Conservation (phyloP, 2,113 vertebrate genomes). For the Callionymus lyra region DNA sequence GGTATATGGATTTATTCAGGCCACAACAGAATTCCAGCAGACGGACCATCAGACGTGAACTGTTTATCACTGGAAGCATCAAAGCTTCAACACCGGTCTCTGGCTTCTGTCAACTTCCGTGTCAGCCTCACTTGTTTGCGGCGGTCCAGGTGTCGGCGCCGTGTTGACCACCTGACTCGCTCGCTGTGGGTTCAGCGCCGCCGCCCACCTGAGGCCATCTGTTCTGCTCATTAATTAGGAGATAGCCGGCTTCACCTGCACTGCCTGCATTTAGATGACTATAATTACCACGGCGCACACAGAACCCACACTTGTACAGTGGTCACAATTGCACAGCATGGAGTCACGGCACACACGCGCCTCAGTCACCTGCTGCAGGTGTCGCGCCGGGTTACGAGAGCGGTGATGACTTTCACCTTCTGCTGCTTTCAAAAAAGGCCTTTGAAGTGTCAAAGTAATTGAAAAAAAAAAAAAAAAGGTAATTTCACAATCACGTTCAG, state of each 20-base stretch:
- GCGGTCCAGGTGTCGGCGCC: slow-evolving; percentile 62
- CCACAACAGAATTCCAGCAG: no score
- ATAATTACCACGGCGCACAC: slow-evolving; percentile 55
- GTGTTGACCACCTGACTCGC: slow-evolving; percentile 66
- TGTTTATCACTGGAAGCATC: no score
- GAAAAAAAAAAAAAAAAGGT: no score
- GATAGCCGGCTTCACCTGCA: slow-evolving; percentile 71
- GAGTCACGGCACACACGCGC: neutral
- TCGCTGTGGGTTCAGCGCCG: slow-evolving; percentile 44
- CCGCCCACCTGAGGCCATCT: slow-evolving; percentile 68
- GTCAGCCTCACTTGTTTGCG: slow-evolving; percentile 42
- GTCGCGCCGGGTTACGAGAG: neutral
- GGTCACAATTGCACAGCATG: slow-evolving; percentile 12
- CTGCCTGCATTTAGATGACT: slow-evolving; percentile 66
- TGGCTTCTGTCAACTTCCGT: slow-evolving; percentile 1
- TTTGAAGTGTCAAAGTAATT: no score
- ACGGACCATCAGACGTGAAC: no score
- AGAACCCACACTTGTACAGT: slow-evolving; percentile 5
- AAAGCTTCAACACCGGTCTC: no score
- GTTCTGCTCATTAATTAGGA: slow-evolving; percentile 70
- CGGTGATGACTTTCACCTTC: neutral
- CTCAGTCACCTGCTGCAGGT: no score
- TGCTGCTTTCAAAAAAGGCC: no score
- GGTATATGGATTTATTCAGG: no score
- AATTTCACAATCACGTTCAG: no score